Evolutionary conservation across 30 jellyfish, hydroid and myxozoan species (phyloP).

Genomic region (Hydra vulgaris): DNA sequence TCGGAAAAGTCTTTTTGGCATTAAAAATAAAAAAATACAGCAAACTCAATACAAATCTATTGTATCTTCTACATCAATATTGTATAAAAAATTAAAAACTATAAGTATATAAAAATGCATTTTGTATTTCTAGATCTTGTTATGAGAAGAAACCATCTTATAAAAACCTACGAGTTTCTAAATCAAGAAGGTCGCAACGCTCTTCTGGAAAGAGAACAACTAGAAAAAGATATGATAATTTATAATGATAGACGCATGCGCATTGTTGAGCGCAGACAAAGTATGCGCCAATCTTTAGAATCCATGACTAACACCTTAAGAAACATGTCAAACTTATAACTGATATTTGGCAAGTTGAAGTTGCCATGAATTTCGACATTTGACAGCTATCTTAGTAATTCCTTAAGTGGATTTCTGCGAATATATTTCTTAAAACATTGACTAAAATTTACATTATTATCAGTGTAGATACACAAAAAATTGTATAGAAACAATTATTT

Average conservation of each 20-base stretch:
- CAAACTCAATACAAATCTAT: background rate
- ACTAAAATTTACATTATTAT: too few relatives aligned
- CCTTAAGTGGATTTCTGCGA: too few relatives aligned
- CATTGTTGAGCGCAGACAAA: conserved; percentile 30
- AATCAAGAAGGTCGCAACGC: conserved; percentile 40
- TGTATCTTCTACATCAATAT: background rate
- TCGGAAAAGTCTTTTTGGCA: too few relatives aligned
- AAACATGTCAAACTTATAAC: conserved; percentile 13
- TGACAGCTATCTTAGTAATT: too few relatives aligned
- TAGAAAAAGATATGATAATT: conserved; percentile 66
- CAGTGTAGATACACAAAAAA: too few relatives aligned
- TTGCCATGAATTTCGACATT: too few relatives aligned
- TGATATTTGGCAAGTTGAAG: background rate
- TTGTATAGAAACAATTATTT: too few relatives aligned
- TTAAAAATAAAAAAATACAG: too few relatives aligned
- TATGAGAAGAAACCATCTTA: conserved; percentile 27
- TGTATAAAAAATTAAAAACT: too few relatives aligned
- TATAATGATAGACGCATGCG: conserved; percentile 30
- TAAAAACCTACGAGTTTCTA: conserved; percentile 37
- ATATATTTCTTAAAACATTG: too few relatives aligned
- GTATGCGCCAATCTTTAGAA: conserved; percentile 24
- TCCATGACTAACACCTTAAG: conserved; percentile 14
- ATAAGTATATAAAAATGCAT: too few relatives aligned
- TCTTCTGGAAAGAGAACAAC: conserved; percentile 39
- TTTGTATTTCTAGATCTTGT: conserved; percentile 47